phyloP scores from a whole-genome alignment of 2,797 vertebrate genomes.

The Todus mexicanus region DNA sequence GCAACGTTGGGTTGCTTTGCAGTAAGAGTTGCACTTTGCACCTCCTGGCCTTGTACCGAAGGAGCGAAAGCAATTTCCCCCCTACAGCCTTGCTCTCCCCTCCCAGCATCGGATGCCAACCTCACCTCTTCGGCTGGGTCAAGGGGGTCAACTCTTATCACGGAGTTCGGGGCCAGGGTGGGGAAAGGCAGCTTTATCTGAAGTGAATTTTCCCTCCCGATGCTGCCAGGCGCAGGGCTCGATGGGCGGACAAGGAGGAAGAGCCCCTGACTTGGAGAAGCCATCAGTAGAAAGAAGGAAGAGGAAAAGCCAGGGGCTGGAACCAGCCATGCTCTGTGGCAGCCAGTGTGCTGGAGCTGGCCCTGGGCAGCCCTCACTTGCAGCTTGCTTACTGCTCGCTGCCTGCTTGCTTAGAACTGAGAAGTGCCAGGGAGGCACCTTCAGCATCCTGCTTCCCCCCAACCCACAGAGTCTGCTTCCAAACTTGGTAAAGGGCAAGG shows the following conservation, averaged over 20 bases:
- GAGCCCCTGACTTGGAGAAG: background rate
- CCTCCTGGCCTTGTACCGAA: background rate
- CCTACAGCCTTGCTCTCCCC: background rate
- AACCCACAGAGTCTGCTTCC: background rate
- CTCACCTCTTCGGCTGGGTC: background rate
- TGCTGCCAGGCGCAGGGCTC: background rate
- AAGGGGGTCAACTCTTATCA: background rate
- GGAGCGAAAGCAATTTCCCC: background rate
- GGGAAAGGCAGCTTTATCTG: background rate
- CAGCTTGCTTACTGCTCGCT: background rate
- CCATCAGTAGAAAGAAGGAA: background rate
- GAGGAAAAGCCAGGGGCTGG: background rate
- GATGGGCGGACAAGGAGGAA: background rate
- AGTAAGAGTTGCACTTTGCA: background rate
- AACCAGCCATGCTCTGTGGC: accelerated
- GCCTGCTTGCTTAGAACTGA: background rate
- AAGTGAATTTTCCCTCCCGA: background rate
- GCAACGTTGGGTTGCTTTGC: background rate
- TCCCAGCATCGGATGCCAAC: background rate
- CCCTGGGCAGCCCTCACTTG: background rate
- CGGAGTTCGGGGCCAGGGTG: background rate
- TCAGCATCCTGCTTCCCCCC: background rate
- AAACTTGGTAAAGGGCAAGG: background rate
- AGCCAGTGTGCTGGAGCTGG: accelerated
- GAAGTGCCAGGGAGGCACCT: background rate